Conservation (phyloP, 2,797 vertebrate species). For the Pachyuromys duprasi region DNA sequence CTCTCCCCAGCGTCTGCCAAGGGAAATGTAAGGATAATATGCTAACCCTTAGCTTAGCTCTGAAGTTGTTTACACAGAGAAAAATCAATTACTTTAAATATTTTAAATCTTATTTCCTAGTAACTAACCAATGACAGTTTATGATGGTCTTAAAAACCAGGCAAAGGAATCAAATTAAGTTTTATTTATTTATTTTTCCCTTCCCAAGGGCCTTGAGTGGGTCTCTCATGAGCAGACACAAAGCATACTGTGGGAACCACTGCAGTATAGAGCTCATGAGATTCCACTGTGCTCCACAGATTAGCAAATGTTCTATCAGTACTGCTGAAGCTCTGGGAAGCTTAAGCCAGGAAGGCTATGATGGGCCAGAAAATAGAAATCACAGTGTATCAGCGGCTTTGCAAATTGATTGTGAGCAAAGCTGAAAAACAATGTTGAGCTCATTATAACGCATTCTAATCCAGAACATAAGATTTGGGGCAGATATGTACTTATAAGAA, state of each 20-base stretch:
- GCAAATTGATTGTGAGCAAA: not conserved
- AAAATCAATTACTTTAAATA: constrained; percentile 79
- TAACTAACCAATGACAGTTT: constrained; percentile 69
- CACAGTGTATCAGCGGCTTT: not conserved
- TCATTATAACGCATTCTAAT: constrained; percentile 36
- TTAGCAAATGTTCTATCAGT: not conserved
- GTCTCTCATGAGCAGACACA: not conserved
- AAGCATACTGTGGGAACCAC: not conserved
- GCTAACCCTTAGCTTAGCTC: constrained; percentile 73
- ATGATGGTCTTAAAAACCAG: constrained; percentile 57
- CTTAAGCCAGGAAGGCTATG: not conserved
- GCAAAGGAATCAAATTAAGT: constrained; percentile 46
- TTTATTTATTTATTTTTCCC: constrained; percentile 35
- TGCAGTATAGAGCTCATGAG: not conserved
- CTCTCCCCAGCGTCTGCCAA: constrained; percentile 27
- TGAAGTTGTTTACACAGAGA: constrained; percentile 69
- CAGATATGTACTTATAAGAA: constrained; percentile 3
- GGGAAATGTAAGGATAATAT: constrained; percentile 66
- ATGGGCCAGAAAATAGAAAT: constrained; percentile 38
- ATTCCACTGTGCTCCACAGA: not conserved
- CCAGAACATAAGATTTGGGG: constrained; percentile 19
- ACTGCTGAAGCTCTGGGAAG: accelerated
- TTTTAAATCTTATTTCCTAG: constrained; percentile 76
- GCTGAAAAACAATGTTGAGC: not conserved
- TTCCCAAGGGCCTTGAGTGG: not conserved